phyloP scores from a whole-genome alignment of 2,888 invertebrate genomes.

The Salticus scenicus region DNA sequence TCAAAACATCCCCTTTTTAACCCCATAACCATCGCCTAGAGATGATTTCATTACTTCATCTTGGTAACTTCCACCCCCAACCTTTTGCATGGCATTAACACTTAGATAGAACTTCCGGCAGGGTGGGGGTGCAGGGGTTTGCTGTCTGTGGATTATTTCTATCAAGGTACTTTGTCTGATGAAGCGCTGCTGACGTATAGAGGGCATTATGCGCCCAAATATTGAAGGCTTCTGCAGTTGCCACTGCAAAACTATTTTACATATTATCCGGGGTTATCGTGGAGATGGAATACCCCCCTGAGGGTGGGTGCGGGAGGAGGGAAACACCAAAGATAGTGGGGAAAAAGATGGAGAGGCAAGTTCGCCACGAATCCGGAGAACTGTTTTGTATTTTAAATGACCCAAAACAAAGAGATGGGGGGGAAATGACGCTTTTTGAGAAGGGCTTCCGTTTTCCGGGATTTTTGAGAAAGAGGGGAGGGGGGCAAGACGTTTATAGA shows the following conservation, averaged over 20 bases:
- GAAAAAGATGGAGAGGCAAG: conserved; percentile 49
- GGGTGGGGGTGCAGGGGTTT: neutral
- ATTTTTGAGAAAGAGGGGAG: conserved; percentile 11
- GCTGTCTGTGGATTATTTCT: conserved; percentile 46
- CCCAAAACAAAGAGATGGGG: conserved; percentile 67
- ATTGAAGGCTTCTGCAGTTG: conserved; percentile 35
- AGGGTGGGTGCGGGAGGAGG: conserved; percentile 21
- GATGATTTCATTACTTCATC: conserved; percentile 14
- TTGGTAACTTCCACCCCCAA: neutral
- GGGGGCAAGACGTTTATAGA: conserved; percentile 20
- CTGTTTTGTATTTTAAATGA: conserved; percentile 69
- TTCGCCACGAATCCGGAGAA: conserved; percentile 52
- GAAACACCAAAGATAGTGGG: conserved; percentile 38
- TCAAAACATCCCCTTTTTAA: conserved; percentile 5
- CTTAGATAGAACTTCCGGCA: conserved; percentile 35
- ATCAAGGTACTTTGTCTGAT: conserved; percentile 68
- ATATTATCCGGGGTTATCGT: conserved; percentile 67
- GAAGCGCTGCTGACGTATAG: conserved; percentile 55
- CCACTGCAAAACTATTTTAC: conserved; percentile 60
- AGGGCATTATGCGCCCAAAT: conserved; percentile 56
- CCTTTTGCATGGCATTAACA: conserved; percentile 49
- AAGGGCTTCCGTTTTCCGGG: conserved; percentile 34
- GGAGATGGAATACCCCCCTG: conserved; percentile 63
- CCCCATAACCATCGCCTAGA: conserved; percentile 12
- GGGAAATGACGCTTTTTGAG: conserved; percentile 66